Evolutionary conservation across 2,113 vertebrate species (phyloP).

Genomic region (Mustelus asterias): DNA sequence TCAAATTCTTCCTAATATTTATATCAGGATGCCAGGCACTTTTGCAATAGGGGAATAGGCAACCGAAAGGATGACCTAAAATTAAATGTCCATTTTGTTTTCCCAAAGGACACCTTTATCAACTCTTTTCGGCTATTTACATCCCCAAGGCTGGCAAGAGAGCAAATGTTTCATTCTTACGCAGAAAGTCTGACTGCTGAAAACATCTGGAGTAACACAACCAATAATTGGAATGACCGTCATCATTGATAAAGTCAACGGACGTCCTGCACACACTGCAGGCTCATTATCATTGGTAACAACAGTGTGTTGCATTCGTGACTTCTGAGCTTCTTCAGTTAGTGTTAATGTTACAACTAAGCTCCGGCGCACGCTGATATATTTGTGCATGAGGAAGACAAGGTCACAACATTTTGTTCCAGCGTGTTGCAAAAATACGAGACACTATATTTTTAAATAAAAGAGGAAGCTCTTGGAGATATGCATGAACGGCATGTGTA

Average conservation of each 20-base stretch:
- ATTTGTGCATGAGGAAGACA: neutral
- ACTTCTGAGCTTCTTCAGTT: neutral
- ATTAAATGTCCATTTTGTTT: neutral
- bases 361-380: neutral
- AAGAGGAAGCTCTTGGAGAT: neutral
- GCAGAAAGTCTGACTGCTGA: neutral
- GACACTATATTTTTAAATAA: neutral
- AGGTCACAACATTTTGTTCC: neutral
- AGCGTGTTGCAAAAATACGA: neutral
- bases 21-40: neutral
- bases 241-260: neutral
- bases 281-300: neutral
- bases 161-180: neutral
- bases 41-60: neutral
- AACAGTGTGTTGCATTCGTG: neutral
- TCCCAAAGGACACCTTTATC: neutral
- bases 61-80: neutral
- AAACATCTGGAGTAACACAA: too few relatives aligned
- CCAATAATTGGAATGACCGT: neutral
- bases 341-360: neutral
- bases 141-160: neutral
- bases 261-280: neutral
- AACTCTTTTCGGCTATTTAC: neutral
- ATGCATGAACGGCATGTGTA: neutral
- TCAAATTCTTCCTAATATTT: neutral